Percentiles rank a stretch among this genome's conserved stretches.
Evolutionary conservation across 2,797 vertebrate genomes (phyloP).

Genomic region (Gymnocypris eckloni): DNA sequence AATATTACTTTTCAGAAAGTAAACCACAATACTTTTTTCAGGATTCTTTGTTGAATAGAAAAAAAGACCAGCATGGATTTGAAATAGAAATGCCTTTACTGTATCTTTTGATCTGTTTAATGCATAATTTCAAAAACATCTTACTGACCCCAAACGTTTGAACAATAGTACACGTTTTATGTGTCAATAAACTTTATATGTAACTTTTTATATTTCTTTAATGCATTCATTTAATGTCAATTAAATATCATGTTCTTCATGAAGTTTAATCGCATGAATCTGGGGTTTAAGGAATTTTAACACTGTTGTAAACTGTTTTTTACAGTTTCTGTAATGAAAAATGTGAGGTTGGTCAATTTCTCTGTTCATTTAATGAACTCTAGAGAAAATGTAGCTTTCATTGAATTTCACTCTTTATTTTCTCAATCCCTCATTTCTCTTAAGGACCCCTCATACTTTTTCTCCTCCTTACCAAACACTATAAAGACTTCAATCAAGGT

Average conservation of each 20-base stretch:
- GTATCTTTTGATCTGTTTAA: neutral
- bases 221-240: neutral
- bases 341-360: neutral
- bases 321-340: neutral
- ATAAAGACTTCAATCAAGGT: constrained; percentile 17
- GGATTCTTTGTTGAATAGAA: neutral
- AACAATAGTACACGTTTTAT: neutral
- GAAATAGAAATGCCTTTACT: neutral
- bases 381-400: neutral
- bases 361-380: neutral
- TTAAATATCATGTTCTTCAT: neutral
- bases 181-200: neutral
- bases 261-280: neutral
- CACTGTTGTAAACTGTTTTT: neutral
- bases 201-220: neutral
- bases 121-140: neutral
- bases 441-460: neutral
- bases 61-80: neutral
- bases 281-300: neutral
- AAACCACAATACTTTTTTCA: neutral
- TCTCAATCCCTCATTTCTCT: neutral
- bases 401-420: neutral
- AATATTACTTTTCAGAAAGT: neutral
- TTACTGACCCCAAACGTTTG: neutral
- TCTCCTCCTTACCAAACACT: neutral